Base-by-base conservation (phyloP, 2,888 invertebrate genomes). In the Reticulitermes lucifugus region DNA sequence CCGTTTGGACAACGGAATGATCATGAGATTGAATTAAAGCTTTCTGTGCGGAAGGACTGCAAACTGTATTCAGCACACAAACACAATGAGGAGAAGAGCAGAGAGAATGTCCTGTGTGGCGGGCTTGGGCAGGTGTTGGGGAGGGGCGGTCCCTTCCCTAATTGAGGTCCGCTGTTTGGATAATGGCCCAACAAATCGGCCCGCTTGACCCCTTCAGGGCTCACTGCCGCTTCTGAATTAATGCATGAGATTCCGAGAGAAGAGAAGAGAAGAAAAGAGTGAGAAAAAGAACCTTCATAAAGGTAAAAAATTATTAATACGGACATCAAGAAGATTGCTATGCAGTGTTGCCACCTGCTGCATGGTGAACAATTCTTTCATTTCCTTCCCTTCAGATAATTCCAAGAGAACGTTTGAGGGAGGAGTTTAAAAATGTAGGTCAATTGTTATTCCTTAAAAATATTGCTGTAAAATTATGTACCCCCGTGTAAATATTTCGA, bases 151-250 rank as follows among this genome's bases (percentile, higher is more conserved):
- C 21, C 35, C 51, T 29, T 60, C 18, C 55, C 83, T 83, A 83
- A 83, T 83, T 83, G 83, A 75, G 77, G 75, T 29, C 43, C 77
- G 83, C 77, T 83, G 83, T 83, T 83, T 83, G 83, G 71, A 83
- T 83, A 83, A 83, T 83, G 83, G 77, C 71, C 65, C 73, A 35
- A 29, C 73, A 80, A 80, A 80, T 80, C 83, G 83, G 73, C 73
- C 71, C 83, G 59, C 75, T 73, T 73, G 83, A 75, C 83, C 83
- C 75, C 77, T 46, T 21, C 35, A 46, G 77, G 77, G 43, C 43
- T 77, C 21, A 46, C 0, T 14, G 25, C 77, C 77, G 77, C 51
- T 77, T 12, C 77, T 77, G 77, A 77, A 77, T 77, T 43, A 77
- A 77, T 77, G 77, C 77, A 77, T 77, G 77, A 77, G 77, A 77